Evolutionary conservation across 2,113 vertebrate genomes (phyloP).

Genomic region (Equus przewalskii): DNA sequence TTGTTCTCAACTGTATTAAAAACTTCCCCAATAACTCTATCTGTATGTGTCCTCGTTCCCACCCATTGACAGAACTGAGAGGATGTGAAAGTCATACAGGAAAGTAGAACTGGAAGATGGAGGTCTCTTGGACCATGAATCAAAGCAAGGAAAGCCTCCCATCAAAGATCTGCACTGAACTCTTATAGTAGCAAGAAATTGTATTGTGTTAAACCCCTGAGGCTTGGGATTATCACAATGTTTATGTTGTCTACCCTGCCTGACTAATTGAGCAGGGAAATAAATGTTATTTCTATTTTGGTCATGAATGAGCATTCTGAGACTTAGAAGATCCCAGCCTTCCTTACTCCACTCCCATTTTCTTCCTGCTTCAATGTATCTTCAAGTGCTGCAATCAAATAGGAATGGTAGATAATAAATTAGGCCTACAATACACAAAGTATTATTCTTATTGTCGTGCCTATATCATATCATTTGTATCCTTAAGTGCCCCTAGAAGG

Average conservation of each 20-base stretch:
- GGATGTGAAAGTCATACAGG: neutral
- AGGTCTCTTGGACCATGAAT: neutral
- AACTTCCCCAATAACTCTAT: neutral
- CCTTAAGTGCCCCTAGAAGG: neutral
- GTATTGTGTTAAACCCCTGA: neutral
- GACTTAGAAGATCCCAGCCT: neutral
- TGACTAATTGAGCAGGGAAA: neutral
- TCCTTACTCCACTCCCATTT: neutral
- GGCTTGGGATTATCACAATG: neutral
- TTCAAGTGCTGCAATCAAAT: neutral
- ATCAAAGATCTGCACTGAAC: neutral
- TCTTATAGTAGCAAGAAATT: neutral
- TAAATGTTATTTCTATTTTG: neutral
- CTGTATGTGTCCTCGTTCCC: neutral
- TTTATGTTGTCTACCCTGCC: neutral
- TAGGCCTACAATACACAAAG: neutral
- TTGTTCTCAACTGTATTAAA: neutral
- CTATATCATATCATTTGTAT: neutral
- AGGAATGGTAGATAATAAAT: neutral
- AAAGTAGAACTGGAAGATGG: neutral
- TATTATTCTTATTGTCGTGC: neutral
- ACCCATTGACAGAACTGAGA: neutral
- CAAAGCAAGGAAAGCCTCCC: neutral
- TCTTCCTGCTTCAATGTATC: neutral
- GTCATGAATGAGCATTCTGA: neutral